Evolutionary conservation across 2,113 vertebrate genomes (phyloP), one percentile per base, ranked within the genome.

Genomic region (Rhinoderma darwinii): DNA sequence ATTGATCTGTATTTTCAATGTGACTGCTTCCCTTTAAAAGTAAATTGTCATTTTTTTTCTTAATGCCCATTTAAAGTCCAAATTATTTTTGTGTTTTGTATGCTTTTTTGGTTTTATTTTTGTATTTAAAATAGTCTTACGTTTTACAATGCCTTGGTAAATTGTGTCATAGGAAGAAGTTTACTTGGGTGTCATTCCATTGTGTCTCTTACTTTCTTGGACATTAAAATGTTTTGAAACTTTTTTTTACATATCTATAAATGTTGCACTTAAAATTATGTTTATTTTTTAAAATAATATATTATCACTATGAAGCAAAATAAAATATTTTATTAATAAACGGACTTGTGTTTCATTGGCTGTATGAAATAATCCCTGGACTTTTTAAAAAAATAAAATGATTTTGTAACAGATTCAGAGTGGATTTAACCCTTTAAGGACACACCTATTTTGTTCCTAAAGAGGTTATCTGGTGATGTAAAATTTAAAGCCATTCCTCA

Each of bases 251-350:
- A 14, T 17, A 68, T 35, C 5, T 72, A 74, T 41, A 7, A 74
- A 51, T 54, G 30, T 78, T 51, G 75, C 72, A 74, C 72, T 74
- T 78, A 56, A 51, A 79, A 78, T 54, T 0, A 37, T 61, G 41
- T 81, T 81, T 81, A 81, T 81, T 81, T 59, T 63, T 81, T 81
- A 10, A 1, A 72, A 22, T 39, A 41, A 22, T 1, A 74, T 54
- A 51, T 27, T 35, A 51, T 51, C n/a, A 77, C 11, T 50, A 11
- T n/a, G 54, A 51, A 37, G 35, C 37, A 41, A 80, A 59, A 59
- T 59, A 59, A 59, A 81, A 63, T 81, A 81, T 81, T 81, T 81
- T 80, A 39, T 22, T 56, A 56, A 37, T 80, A 80, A 61, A 50
- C n/a, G 30, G 6, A 51, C 17, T 18, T 30, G 15, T 77, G 2